These are phyloP conservation scores for Andricus curvator DNA, from an alignment of 2,888 invertebrate genomes.

Conservation along the genomic window DNA sequence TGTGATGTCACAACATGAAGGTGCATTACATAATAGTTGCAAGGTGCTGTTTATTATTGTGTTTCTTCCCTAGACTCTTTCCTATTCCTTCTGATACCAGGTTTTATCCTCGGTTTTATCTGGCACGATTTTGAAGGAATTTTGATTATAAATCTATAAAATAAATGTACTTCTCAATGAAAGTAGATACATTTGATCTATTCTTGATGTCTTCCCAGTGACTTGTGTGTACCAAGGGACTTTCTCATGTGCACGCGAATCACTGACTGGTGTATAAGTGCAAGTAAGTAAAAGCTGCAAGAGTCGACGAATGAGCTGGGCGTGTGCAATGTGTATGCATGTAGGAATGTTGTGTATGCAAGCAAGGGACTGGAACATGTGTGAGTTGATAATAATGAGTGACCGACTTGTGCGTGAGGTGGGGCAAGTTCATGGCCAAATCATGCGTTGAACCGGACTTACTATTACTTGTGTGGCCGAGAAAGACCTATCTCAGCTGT, in stretches of 20 bases:
- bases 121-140: no score
- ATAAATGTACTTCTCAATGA: no score
- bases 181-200: no score
- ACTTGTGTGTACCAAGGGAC: not conserved
- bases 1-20: no score
- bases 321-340: not conserved
- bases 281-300: slow-evolving; percentile 26
- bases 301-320: slow-evolving; percentile 10
- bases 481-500: slow-evolving; percentile 48
- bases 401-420: slow-evolving; percentile 66
- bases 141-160: no score
- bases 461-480: slow-evolving; percentile 22
- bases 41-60: no score
- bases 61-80: no score
- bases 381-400: slow-evolving; percentile 70
- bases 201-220: not conserved
- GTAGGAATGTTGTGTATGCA: slow-evolving; percentile 2
- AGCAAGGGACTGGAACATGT: slow-evolving; percentile 1
- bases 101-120: no score
- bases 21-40: no score
- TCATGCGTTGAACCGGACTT: slow-evolving; percentile 58
- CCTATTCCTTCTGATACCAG: no score
- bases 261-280: not conserved
- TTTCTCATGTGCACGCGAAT: slow-evolving; percentile 3
- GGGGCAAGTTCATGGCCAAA: slow-evolving; percentile 75